Evolutionary conservation across 2,888 invertebrate genomes (phyloP), one percentile per base, ranked within the genome.

Genomic region (Oligia fasciuncula): DNA sequence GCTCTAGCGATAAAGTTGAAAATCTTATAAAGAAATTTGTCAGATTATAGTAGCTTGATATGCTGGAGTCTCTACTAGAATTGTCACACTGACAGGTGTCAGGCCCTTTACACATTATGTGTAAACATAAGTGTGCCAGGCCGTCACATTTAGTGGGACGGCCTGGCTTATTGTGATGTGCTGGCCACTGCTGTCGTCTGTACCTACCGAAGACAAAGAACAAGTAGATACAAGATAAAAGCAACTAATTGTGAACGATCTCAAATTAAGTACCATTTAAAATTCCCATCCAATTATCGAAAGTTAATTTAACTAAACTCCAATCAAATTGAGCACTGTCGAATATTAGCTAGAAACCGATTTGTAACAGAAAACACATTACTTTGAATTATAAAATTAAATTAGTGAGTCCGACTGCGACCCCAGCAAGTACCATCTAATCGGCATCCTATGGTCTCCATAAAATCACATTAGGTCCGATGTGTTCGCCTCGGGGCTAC

Each of bases 381-480:
- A 88, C 87, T 88, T 77, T 82, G 81, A 88, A 91, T 90, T 91
- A 88, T 87, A 89, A 90, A 90, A 92, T 92, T 92, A 90, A 92
- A 92, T 92, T 91, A 92, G 88, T 86, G 87, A 84, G 86, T 83
- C 84, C 85, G 81, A 85, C 88, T 90, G 84, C 86, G 80, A 87
- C 91, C 91, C 91, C 90, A 85, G 68, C 83, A 84, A 84, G 84
- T 81, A 87, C 85, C 85, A 83, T 88, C 90, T 92, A 92, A 92
- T 92, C 90, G 91, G 84, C 89, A 86, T 92, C 88, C 91, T 91
- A 92, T 91, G 95, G 95, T 93, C 94, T 94, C 95, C 93, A 95
- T 95, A 95, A 96, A 96, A 96, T 96, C 95, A 96, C 95, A 95
- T 96, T 95, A 96, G 93, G 93, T 92, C 90, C 92, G 91, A 93